Evolutionary conservation across 1,140 invertebrate species (phyloP), one percentile per base, ranked within the genome.

Genomic region (Nymphalis io): DNA sequence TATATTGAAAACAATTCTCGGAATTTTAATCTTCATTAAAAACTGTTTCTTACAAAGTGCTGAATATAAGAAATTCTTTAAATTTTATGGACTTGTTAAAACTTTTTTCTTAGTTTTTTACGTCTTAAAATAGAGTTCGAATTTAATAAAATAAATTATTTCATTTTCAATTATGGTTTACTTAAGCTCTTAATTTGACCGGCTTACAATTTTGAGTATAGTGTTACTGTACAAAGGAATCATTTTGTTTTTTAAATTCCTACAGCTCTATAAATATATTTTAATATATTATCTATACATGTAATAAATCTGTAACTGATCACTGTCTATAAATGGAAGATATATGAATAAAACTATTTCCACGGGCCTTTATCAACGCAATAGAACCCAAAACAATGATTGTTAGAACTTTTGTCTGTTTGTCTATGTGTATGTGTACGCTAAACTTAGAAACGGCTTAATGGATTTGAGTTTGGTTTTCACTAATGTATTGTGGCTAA

Each of bases 71-170:
- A 51, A 51, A 51, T 16, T 51, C 46, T 51, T 51, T 20, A 18
- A 46, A 46, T 46, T 46, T 46, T 46, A 46, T 46, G 42, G 20
- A 51, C 46, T 51, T 20, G 46, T 51, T 51, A 18, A 51, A 51
- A 46, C 46, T 51, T 12, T 51, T 51, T 51, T 51, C 58, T 39
- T n/a, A 16, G 58, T 16, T 42, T 60, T 60, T 40, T 40, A 20
- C 38, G 12, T 60, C 58, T 60, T 60, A 20, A 16, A 60, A 60
- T n/a, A 60, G 58, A 60, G 33, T 60, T 38, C 58, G 58, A n/a
- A 20, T 33, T 40, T 16, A 13, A 18, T 3, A 18, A 38, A 33
- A 60, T 60, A 60, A 60, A 60, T 60, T 60, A 60, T 60, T 60
- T 42, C 33, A 42, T 60, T 60, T 60, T 60, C 33, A 60, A 60